Evolutionary conservation across 2,888 invertebrate species (phyloP), one percentile per base, ranked within the genome.

Genomic region (Caenorhabditis sp.): DNA sequence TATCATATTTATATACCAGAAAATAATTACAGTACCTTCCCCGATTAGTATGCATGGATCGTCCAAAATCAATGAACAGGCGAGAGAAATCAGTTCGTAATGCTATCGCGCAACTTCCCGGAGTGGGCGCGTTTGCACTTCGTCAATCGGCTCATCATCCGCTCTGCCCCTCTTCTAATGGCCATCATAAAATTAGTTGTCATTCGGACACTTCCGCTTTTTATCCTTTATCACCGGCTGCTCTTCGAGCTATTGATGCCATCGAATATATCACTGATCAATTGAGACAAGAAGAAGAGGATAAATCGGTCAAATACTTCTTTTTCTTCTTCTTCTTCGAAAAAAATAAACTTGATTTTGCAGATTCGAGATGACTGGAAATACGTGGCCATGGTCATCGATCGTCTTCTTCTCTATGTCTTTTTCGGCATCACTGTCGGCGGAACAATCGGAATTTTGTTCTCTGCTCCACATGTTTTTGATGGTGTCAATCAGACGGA

Each of bases 11-110:
- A n/a, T n/a, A n/a, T n/a, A n/a, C n/a, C n/a, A 12, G 60, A 36
- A 36, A 36, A 17, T 19, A n/a, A 21, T 66, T 78, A 19, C 69
- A 82, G 81, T 66, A 71, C 24, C 74, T 86, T 23, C 86, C 86
- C 6, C 66, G 70, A 21, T 62, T 95, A 83, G 90, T 99, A 83
- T 91, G 97, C 84, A 97, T 99, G 97, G 93, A 95, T 87, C 91
- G 97, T 84, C 99, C 99, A 21, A 81, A 79, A 50, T 69, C 76
- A 23, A 71, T 69, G 26, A 60, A 67, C 3, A 81, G 81, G 60
- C 97, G 37, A 53, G 79, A 70, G 23, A 77, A 8, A 8, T 36
- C 77, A 1, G 73, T 79, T 12, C 64, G 70, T 14, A 62, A 63
- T 23, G 71, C 69, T 53, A 68, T 73, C 60, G 77, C 77, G 23